Evolutionary conservation across 2,888 invertebrate species (phyloP).

Genomic region (Venusia cambrica): DNA sequence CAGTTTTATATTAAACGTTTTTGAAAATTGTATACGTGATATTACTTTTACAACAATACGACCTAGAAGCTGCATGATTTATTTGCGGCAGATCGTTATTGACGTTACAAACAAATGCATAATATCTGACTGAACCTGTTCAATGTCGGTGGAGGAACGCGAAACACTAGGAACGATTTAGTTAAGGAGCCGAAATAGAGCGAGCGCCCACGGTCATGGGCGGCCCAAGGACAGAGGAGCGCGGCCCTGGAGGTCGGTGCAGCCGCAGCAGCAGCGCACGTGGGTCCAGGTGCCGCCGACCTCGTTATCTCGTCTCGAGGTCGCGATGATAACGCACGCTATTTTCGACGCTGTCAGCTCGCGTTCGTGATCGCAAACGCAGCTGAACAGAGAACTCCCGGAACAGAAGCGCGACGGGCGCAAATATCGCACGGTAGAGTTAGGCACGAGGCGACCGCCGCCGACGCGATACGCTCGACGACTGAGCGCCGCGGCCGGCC

Average conservation of each 20-base stretch:
- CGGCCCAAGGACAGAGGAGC: constrained; percentile 33
- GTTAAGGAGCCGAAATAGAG: constrained; percentile 16
- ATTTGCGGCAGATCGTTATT: too few relatives aligned
- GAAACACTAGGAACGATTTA: constrained; percentile 2
- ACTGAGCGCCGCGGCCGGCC: constrained; percentile 50
- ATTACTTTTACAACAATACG: constrained; percentile 16
- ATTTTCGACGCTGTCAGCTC: constrained; percentile 64
- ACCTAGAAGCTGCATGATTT: too few relatives aligned
- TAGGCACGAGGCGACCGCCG: constrained; percentile 53
- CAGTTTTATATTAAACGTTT: constrained; percentile 15
- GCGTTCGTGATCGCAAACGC: constrained; percentile 66
- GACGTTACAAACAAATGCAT: constrained; percentile 11
- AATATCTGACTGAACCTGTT: constrained; percentile 21
- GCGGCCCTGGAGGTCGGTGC: constrained; percentile 45
- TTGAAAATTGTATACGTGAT: constrained; percentile 27
- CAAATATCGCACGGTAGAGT: constrained; percentile 28
- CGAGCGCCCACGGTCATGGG: constrained; percentile 19
- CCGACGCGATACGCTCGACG: constrained; percentile 74
- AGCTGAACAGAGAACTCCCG: constrained; percentile 58
- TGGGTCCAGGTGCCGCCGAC: constrained; percentile 75
- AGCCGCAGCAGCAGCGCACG: constrained; percentile 56
- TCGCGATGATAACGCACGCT: constrained; percentile 76
- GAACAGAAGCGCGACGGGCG: constrained; percentile 49
- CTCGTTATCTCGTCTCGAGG: constrained; percentile 77
- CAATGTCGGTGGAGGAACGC: constrained; percentile 18